These are phyloP conservation scores for Blastobasis adustella DNA, from an alignment of 2,888 invertebrate species.

Conservation along the genomic window DNA sequence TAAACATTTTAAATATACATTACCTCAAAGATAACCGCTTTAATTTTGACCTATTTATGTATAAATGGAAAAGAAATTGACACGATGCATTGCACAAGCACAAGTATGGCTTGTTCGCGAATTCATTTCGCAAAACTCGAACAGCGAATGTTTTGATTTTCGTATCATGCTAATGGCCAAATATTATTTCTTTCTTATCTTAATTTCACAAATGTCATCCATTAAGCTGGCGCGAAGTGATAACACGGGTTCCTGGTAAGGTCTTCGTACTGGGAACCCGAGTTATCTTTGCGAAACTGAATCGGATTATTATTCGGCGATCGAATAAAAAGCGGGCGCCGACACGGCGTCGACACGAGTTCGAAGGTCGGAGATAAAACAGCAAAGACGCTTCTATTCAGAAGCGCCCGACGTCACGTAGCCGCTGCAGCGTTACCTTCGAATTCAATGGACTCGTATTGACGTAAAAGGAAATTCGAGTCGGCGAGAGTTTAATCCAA, in stretches of 20 bases:
- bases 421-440: conserved; percentile 23
- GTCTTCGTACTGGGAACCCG: conserved; percentile 11
- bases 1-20: no score
- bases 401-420: conserved; percentile 21
- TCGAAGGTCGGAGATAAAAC: conserved; percentile 26
- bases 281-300: conserved; percentile 16
- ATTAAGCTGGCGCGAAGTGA: conserved; percentile 7
- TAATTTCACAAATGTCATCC: conserved; percentile 4
- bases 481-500: not conserved
- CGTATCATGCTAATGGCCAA: not conserved
- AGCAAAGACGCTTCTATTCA: conserved; percentile 16
- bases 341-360: conserved; percentile 9
- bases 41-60: no score
- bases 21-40: no score
- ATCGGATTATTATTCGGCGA: conserved; percentile 25
- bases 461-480: not conserved
- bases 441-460: conserved; percentile 16
- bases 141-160: no score
- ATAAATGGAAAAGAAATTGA: no score
- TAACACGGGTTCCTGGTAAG: conserved; percentile 21
- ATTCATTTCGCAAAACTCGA: no score
- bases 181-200: conserved; percentile 4
- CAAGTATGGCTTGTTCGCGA: no score
- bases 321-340: conserved; percentile 28
- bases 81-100: no score